Base-by-base conservation (phyloP, 2,113 vertebrate species). In the Pollachius pollachius region DNA sequence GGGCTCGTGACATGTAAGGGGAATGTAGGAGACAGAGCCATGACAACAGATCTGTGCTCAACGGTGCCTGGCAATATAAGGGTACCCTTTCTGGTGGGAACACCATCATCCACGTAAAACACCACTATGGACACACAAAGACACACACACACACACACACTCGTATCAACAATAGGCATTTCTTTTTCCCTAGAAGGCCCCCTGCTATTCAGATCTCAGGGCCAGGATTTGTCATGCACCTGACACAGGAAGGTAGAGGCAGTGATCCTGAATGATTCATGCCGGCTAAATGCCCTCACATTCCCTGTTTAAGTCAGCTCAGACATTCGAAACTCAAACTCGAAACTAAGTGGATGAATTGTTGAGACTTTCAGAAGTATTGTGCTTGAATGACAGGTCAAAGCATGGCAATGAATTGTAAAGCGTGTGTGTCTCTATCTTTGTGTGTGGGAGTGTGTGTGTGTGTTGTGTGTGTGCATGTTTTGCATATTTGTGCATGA, bases 391-490 rank as follows among this genome's bases (percentile, higher is more conserved):
- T 69, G 72, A 81, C 58, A 57, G 61, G 41, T 30, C 9, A 21
- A 72, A 52, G 64, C 11, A 4, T 68, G 34, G 63, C 27, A 1
- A 4, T 23, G 15, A 68, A 62, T 23, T 76, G 54, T n/a, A 23
- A 72, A 34, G 16, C n/a, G 68, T 64, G 15, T 5, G 54, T 16
- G 30, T 27, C 34, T 70, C 67, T 54, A 62, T 21, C 58, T 19
- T 48, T 68, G 57, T 68, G 71, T 23, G 54, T 56, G 54, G 6
- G 54, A 9, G 37, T 41, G 37, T 41, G 37, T 41, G 37, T 41
- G 37, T 27, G 19, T 52, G 52, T 52, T 57, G 21, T 67, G 68
- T 66, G 80, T 73, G 69, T 69, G 80, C 69, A 75, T 80, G 75
- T 76, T 1, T n/a, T n/a, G n/a, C n/a, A n/a, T 69, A 68, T 1